Evolutionary conservation across 1,140 invertebrate species (phyloP).

Genomic region (Atta colombica): DNA sequence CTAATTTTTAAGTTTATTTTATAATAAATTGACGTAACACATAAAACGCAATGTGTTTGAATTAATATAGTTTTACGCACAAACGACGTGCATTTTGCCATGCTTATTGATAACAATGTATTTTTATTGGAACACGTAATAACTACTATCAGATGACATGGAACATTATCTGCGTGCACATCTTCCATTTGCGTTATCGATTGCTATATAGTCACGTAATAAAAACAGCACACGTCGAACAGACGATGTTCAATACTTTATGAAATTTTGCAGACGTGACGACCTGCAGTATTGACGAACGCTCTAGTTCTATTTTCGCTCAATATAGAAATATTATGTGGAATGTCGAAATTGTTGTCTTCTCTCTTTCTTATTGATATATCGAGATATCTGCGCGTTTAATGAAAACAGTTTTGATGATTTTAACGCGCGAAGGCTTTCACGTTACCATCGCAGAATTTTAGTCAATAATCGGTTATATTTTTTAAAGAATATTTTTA

Average conservation of each 20-base stretch:
- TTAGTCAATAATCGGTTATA: conserved; percentile 6
- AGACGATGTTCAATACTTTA: conserved; percentile 57
- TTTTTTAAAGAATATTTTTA: conserved; percentile 12
- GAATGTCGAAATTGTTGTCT: conserved; percentile 22
- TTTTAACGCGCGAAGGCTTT: not conserved
- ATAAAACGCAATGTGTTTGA: not conserved
- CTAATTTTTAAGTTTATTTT: not conserved
- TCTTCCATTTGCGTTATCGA: conserved; percentile 54
- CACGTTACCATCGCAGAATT: not conserved
- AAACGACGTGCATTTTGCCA: not conserved
- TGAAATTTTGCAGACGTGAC: conserved; percentile 58
- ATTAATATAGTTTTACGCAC: not conserved
- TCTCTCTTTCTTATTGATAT: conserved; percentile 5
- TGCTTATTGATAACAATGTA: not conserved
- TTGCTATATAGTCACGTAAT: conserved; percentile 45
- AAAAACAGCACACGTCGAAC: conserved; percentile 33
- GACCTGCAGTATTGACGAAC: conserved; percentile 31
- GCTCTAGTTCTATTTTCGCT: conserved; percentile 45
- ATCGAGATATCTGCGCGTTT: not conserved
- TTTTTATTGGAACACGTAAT: not conserved
- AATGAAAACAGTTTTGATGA: conserved; percentile 12
- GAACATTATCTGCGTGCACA: not conserved
- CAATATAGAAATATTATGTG: conserved; percentile 33
- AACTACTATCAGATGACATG: conserved; percentile 10
- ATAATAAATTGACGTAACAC: not conserved